Evolutionary conservation across 2,888 invertebrate species (phyloP).

Genomic region (Diplolepis rosae): DNA sequence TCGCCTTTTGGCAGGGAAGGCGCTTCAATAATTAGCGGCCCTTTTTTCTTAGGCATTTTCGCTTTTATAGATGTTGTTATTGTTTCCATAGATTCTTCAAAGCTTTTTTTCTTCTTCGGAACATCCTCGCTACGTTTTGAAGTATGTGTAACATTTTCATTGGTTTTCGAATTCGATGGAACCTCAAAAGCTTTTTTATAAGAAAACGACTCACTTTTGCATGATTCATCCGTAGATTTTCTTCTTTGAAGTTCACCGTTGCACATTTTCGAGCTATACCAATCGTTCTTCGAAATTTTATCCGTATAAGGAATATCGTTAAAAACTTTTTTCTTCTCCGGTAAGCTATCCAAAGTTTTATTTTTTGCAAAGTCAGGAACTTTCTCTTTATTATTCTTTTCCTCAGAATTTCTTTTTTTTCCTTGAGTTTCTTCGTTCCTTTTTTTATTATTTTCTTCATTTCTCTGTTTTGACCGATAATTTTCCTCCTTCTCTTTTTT

Average conservation of each 20-base stretch:
- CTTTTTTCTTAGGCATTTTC: neutral
- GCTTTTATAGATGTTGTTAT: neutral
- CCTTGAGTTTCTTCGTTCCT: neutral
- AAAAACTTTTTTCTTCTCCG: too few relatives aligned
- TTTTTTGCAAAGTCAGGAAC: neutral
- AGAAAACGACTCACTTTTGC: too few relatives aligned
- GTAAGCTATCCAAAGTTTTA: slow-evolving; percentile 41
- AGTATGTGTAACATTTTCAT: neutral
- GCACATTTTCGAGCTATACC: neutral
- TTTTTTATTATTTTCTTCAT: neutral
- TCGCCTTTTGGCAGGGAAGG: neutral
- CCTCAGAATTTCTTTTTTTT: slow-evolving; percentile 30
- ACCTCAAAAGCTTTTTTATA: neutral
- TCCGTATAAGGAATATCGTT: too few relatives aligned
- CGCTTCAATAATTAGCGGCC: neutral
- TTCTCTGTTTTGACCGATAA: slow-evolving; percentile 23
- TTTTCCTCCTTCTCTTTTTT: neutral
- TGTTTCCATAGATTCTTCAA: neutral
- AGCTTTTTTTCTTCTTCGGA: neutral
- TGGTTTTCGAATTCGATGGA: neutral
- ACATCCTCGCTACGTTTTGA: neutral
- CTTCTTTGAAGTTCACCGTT: neutral
- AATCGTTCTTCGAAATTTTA: slow-evolving; percentile 35
- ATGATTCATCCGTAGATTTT: neutral
- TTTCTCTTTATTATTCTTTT: slow-evolving; percentile 30